Evolutionary conservation across 2,888 invertebrate genomes (phyloP).

Genomic region (Apantesis nais): DNA sequence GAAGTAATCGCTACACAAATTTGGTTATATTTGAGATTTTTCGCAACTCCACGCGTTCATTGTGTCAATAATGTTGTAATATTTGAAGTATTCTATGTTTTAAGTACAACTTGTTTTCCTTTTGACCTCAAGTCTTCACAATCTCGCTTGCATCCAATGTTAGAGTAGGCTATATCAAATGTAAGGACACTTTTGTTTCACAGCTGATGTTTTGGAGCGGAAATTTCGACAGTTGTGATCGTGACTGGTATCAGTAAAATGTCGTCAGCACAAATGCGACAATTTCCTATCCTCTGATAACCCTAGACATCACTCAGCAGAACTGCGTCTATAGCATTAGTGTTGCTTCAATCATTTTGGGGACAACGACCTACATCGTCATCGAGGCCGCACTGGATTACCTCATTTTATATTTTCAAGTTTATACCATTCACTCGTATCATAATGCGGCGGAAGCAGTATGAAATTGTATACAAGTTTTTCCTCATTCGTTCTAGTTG

Average conservation of each 20-base stretch:
- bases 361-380: constrained; percentile 28
- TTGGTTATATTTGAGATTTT: constrained; percentile 33
- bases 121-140: constrained; percentile 6
- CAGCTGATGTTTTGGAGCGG: constrained; percentile 15
- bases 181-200: constrained; percentile 13
- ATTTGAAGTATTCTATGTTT: constrained; percentile 17
- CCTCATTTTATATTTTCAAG: constrained; percentile 22
- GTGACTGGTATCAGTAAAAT: constrained; percentile 30
- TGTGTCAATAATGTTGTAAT: constrained; percentile 34
- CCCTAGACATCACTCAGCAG: constrained; percentile 20
- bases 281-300: constrained; percentile 27
- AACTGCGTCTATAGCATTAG: constrained; percentile 14
- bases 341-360: constrained; percentile 10
- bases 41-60: constrained; percentile 19
- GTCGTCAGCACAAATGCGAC: constrained; percentile 10
- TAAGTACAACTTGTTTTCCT: constrained; percentile 18
- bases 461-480: constrained; percentile 33
- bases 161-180: constrained; percentile 9
- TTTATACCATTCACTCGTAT: constrained; percentile 25
- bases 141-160: constrained; percentile 26
- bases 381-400: constrained; percentile 18
- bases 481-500: constrained; percentile 18
- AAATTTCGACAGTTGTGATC: constrained; percentile 24
- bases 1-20: constrained; percentile 22
- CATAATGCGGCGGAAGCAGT: constrained; percentile 23